A percentile compares a stretch with the other conserved stretches of the same genome.
Evolutionary conservation across 2,113 vertebrate species (phyloP).

Genomic region (Hypanus sabinus): DNA sequence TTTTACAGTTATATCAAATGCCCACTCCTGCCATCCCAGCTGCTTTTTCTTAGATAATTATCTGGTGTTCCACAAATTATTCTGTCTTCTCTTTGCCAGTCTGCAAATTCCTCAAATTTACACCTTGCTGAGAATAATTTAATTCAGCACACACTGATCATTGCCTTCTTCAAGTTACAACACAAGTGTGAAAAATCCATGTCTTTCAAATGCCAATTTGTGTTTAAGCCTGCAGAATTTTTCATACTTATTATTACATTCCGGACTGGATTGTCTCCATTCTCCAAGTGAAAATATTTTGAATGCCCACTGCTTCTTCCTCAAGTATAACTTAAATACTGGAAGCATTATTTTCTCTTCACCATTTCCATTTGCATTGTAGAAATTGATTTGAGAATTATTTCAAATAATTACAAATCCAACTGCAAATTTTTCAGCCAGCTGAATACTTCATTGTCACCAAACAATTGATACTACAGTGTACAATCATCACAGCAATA

Average conservation of each 20-base stretch:
- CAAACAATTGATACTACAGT: too few relatives aligned
- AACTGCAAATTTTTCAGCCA: not conserved
- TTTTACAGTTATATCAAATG: not conserved
- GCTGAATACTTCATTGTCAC: too few relatives aligned
- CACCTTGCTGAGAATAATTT: not conserved
- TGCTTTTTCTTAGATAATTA: slow-evolving; percentile 13
- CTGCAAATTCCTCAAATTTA: slow-evolving; percentile 15
- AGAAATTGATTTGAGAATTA: not conserved
- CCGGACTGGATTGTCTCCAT: not conserved
- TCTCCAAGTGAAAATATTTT: not conserved
- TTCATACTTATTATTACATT: not conserved
- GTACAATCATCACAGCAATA: too few relatives aligned
- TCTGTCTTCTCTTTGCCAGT: not conserved
- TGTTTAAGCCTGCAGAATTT: not conserved
- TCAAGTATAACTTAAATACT: not conserved
- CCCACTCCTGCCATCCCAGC: not conserved
- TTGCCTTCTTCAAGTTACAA: not conserved
- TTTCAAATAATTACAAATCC: not conserved
- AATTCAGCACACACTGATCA: not conserved
- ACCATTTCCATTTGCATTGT: not conserved
- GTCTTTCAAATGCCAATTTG: slow-evolving; percentile 6
- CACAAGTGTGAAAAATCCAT: slow-evolving; percentile 13
- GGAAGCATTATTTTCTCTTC: not conserved
- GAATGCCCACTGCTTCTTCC: not conserved
- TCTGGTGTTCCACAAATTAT: slow-evolving; percentile 19